Conservation (phyloP, 30 jellyfish, hydroid and myxozoan species). For the Aurelia aurita complex sp. Pacific region DNA sequence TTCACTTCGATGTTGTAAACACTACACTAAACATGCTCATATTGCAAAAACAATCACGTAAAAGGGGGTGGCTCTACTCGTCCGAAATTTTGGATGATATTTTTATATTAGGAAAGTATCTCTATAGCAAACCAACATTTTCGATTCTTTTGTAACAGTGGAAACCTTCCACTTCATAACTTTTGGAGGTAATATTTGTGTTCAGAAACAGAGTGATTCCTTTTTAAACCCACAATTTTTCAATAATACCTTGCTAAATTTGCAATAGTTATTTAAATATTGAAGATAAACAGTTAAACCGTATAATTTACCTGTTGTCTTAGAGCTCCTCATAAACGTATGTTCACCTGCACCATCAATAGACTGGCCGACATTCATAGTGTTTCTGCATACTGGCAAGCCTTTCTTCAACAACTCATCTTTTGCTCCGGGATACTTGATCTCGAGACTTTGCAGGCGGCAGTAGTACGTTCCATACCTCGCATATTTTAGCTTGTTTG, state of each 20-base stretch:
- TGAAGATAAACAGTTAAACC: not conserved
- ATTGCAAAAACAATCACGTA: too few relatives aligned
- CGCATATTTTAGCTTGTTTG: too few relatives aligned
- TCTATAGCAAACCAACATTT: constrained; percentile 4
- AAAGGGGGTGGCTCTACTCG: too few relatives aligned
- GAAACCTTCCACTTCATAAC: not conserved
- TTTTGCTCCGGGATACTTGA: constrained; percentile 43
- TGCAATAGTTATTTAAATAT: not conserved
- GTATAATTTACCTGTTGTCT: constrained; percentile 9
- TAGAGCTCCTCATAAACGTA: constrained; percentile 28
- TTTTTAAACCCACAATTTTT: not conserved
- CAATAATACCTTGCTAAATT: not conserved
- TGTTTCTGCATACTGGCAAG: constrained; percentile 27
- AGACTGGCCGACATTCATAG: constrained; percentile 21
- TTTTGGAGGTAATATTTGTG: constrained; percentile 16
- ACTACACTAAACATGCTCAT: too few relatives aligned
- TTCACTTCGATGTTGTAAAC: too few relatives aligned
- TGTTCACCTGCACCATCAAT: constrained; percentile 59
- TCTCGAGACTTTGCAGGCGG: constrained; percentile 18
- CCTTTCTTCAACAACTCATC: constrained; percentile 34
- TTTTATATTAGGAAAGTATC: not conserved
- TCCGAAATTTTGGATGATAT: too few relatives aligned
- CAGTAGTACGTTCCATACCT: constrained; percentile 6
- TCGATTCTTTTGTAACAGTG: not conserved
- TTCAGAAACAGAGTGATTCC: constrained; percentile 4